These are phyloP conservation scores for Drosophila virilis DNA, from an alignment of 1,140 invertebrate genomes.

Conservation along the genomic window DNA sequence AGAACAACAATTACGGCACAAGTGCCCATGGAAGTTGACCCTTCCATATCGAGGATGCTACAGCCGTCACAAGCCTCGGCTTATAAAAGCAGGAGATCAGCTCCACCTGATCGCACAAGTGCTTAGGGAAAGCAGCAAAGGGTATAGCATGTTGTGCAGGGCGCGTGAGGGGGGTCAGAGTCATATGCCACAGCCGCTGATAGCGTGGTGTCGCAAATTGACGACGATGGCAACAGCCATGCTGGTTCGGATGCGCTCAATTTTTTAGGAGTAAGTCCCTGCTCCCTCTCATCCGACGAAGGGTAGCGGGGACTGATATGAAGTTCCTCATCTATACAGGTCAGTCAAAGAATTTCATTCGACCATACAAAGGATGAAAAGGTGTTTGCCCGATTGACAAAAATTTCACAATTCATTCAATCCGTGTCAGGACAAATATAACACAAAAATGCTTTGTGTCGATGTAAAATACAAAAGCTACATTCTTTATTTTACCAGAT, in stretches of 20 bases:
- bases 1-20: too few species aligned
- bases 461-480: conserved; percentile 21
- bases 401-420: conserved; percentile 1
- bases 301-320: conserved; percentile 1
- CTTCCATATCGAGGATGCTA: neutral
- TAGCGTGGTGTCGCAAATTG: neutral
- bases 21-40: too few species aligned
- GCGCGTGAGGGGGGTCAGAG: neutral
- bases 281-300: conserved; percentile 5
- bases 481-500: conserved; percentile 18
- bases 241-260: neutral
- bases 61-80: neutral
- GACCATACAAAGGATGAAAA: neutral
- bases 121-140: neutral
- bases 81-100: neutral
- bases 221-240: neutral
- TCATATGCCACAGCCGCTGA: neutral
- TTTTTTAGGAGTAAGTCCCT: conserved; percentile 3
- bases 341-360: conserved; percentile 9
- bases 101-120: neutral
- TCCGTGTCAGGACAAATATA: conserved; percentile 5
- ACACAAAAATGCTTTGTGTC: conserved; percentile 21
- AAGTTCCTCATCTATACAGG: conserved; percentile 7
- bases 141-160: conserved; percentile 1
- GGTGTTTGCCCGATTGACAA: conserved; percentile 9